Percentiles rank a stretch among this genome's conserved stretches.
Conservation (phyloP, 1,140 invertebrate genomes). For the Drosophila pseudoobscura region DNA sequence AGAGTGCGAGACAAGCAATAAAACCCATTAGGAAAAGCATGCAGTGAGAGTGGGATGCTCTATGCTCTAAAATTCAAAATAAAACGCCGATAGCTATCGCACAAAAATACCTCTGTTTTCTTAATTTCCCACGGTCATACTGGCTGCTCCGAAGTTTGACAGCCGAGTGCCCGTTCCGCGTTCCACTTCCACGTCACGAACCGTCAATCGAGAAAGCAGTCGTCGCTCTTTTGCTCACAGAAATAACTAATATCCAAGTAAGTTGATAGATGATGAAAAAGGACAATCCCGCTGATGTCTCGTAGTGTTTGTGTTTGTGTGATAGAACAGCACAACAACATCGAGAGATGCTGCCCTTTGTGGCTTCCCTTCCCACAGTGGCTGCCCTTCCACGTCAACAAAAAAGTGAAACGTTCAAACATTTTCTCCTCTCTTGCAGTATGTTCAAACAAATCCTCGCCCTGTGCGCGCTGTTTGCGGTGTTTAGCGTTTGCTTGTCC, state of each 20-base stretch:
- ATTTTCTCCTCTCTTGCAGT: conserved; percentile 40
- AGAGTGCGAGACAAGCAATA: too few species aligned
- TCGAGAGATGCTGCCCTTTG: conserved; percentile 9
- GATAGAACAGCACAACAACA: conserved; percentile 2
- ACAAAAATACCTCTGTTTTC: too few species aligned
- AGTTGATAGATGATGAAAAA: conserved; percentile 43
- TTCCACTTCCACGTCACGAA: conserved; percentile 61
- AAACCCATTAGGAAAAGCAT: too few species aligned
- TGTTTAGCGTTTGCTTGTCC: conserved; percentile 64
- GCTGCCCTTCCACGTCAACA: conserved; percentile 78
- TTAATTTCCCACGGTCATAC: neutral
- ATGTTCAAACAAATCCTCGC: conserved; percentile 70
- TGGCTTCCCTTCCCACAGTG: neutral
- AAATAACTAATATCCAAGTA: conserved; percentile 57
- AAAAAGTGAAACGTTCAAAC: conserved; percentile 58
- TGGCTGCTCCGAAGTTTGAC: conserved; percentile 50
- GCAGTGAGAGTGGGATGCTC: too few species aligned
- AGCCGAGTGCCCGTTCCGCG: conserved; percentile 53
- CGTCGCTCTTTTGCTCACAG: conserved; percentile 14
- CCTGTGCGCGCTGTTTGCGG: conserved; percentile 65
- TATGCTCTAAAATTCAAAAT: too few species aligned
- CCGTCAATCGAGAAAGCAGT: too few species aligned
- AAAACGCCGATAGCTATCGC: too few species aligned
- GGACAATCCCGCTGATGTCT: neutral
- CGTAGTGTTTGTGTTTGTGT: conserved; percentile 9